Base-by-base conservation (phyloP, 1,140 invertebrate genomes). In the Drosophila subobscura region DNA sequence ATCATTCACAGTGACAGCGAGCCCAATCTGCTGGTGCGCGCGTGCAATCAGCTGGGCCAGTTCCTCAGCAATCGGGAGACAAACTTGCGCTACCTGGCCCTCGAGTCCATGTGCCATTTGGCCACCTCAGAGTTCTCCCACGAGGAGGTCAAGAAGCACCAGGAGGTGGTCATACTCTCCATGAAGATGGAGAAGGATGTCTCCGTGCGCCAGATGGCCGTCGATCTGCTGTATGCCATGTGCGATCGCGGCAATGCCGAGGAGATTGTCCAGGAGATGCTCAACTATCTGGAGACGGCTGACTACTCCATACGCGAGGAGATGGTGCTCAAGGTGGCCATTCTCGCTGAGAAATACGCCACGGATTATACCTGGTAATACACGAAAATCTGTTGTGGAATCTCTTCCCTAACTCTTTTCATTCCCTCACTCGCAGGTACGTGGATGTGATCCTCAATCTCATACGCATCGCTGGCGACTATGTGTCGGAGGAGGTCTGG, bases 141-240 rank as follows among this genome's bases (percentile, higher is more conserved):
- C 92, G 99, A 99, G 92, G 99, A 99, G 71, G 99, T 99, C 0
- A 99, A 99, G 92, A 99, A 99, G 91, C 99, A 99, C 92, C 99
- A 99, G 93, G 99, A 99, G 93, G 99, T 99, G 16, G 99, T 99
- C 33, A 99, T 99, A 73, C 94, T 98, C 50, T 99, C 99, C 3
- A 97, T 99, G 94, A 99, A 99, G 94, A 99, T 98, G 95, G 99
- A 99, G 92, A 96, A 99, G 85, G 99, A 99, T 93, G 98, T 99
- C 0, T 99, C 98, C 64, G 99, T 99, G 1, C 94, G 99, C 65
- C 99, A 99, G 89, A 95, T 99, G 91, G 99, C 99, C 47, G 98
- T 99, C 2, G 99, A 99, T 93, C 93, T 99, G n/a, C 92, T 99
- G 0, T 99, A 99, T 92, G 99, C 99, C 12, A 99, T 99, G 99